Base-by-base conservation (phyloP, 1,140 invertebrate species). In the Lineus longissimus region DNA sequence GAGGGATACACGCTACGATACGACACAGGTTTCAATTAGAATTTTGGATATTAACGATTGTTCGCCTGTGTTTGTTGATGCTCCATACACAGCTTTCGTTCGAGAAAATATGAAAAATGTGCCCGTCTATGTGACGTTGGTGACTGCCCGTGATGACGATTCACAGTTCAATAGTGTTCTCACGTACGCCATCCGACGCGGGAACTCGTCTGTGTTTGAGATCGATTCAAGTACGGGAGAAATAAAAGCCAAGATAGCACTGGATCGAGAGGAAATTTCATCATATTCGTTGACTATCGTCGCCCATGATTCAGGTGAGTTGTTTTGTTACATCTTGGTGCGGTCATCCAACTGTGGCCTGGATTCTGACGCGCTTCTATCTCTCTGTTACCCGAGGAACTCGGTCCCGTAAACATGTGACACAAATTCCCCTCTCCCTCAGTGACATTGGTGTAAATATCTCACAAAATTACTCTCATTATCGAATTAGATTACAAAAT, bases 41-140 rank as follows among this genome's bases (percentile, higher is more conserved):
- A 87, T 99, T 2, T 86, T 89, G 27, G 95, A 98, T 82, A 90
- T 97, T 68, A 97, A 98, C 81, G 95, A 98, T 82, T 95, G 95
- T 75, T 87, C 91, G 7, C 95, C 95, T 0, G 89, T 91, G 0
- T 97, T 98, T 64, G 59, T 74, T 9, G 68, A 79, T 67, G 78
- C 76, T 1, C 77, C 79, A 1, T 81, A 73, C 61, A 62, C 73
- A 33, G 71, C 70, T 2, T 74, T 68, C 58, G 76, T 78, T 11
- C 72, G 73, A 54, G 79, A 81, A 61, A 73, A 74, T 30, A 70
- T 76, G 67, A 43, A 51, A 9, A 43, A 47, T 13, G 62, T 74
- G 2, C 76, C 77, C 1, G 72, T 81, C 9, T 68, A 70, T 59
- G 72, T 78, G 1, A 64, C 70, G 1, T 66, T 64, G 31, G 64